Evolutionary conservation across 2,888 invertebrate genomes (phyloP).

Genomic region (Eupithecia tripunctaria): DNA sequence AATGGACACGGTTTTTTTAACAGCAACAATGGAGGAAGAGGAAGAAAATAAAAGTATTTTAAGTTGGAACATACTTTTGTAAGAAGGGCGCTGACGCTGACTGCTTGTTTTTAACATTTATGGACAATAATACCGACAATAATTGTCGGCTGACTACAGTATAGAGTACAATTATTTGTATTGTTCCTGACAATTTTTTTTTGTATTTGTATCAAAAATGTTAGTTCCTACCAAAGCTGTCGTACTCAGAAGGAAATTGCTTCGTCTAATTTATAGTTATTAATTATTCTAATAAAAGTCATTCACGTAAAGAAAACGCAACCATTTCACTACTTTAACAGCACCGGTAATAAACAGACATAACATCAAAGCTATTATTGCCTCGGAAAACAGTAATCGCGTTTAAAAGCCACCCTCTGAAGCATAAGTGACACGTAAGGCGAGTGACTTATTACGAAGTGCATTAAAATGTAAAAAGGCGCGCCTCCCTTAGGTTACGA

Average conservation of each 20-base stretch:
- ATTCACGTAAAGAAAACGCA: neutral
- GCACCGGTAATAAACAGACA: conserved; percentile 27
- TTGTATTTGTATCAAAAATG: too few relatives aligned
- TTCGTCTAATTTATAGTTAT: neutral
- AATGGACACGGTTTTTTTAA: neutral
- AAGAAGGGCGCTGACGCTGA: too few relatives aligned
- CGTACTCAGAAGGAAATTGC: neutral
- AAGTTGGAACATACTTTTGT: too few relatives aligned
- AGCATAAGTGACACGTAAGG: conserved; percentile 42
- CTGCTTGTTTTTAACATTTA: too few relatives aligned
- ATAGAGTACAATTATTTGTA: too few relatives aligned
- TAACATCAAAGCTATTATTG: conserved; percentile 38
- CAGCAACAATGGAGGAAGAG: too few relatives aligned
- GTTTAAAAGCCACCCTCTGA: conserved; percentile 47
- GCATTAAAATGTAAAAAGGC: conserved; percentile 65
- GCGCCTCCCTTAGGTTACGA: conserved; percentile 54
- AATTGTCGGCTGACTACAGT: too few relatives aligned
- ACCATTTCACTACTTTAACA: conserved; percentile 27
- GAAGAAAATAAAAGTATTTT: too few relatives aligned
- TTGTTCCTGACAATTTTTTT: too few relatives aligned
- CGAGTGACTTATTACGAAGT: conserved; percentile 48
- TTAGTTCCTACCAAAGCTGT: neutral
- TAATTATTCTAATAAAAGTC: neutral
- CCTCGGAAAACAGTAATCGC: conserved; percentile 42
- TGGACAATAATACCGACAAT: too few relatives aligned